Percentiles rank a stretch among this genome's conserved stretches.
Conservation (phyloP, 2,113 vertebrate genomes). For the Oenanthe melanoleuca region DNA sequence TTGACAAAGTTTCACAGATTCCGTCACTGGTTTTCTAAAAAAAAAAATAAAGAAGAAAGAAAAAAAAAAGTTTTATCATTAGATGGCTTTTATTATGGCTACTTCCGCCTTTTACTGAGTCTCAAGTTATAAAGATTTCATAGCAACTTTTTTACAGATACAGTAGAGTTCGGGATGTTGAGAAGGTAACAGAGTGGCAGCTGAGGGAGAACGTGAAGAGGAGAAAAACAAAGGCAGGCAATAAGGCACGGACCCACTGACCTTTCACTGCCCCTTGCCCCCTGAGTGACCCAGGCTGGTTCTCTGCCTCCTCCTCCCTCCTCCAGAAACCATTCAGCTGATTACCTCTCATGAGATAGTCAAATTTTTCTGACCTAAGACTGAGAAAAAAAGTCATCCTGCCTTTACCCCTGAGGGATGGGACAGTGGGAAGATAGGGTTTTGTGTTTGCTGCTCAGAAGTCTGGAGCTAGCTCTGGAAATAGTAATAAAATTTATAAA, state of each 20-base stretch:
- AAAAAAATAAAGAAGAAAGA: too few species aligned
- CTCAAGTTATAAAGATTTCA: neutral
- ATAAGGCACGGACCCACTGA: neutral
- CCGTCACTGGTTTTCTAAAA: neutral
- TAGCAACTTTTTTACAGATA: neutral
- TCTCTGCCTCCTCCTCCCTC: neutral
- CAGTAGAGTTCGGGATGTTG: neutral
- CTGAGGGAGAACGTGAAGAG: neutral
- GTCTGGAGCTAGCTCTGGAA: conserved; percentile 19
- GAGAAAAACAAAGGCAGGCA: neutral
- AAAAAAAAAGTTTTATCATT: neutral
- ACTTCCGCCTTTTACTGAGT: neutral
- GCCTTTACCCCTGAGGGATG: neutral
- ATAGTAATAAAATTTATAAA: conserved; percentile 12
- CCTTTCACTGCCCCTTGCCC: neutral
- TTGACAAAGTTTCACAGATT: neutral
- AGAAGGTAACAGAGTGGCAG: neutral
- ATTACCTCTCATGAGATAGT: neutral
- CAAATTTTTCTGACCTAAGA: neutral
- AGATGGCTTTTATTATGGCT: neutral
- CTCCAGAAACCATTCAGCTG: neutral
- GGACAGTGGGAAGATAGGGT: neutral
- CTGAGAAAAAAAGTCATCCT: neutral
- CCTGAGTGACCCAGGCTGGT: neutral
- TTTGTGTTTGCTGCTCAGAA: neutral